These are phyloP conservation scores for Herpetotheres cachinnans DNA, from an alignment of 2,113 vertebrate species.

Conservation along the genomic window DNA sequence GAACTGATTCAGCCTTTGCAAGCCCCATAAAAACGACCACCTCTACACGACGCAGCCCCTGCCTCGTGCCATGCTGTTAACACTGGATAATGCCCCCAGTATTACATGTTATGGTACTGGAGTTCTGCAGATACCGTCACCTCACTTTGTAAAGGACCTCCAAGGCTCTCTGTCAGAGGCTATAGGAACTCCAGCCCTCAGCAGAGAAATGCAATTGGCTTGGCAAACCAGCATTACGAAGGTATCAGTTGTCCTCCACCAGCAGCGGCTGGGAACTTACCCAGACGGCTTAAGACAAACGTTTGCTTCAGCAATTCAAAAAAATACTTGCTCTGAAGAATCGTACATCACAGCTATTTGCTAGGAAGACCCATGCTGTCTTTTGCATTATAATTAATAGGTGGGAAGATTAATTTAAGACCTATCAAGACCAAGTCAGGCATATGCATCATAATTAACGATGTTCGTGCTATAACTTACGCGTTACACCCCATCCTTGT, in stretches of 20 bases:
- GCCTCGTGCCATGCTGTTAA: not conserved
- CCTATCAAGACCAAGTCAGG: not conserved
- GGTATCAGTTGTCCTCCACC: not conserved
- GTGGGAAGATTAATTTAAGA: not conserved
- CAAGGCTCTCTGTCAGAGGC: not conserved
- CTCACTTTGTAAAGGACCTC: not conserved
- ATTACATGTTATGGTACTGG: accelerated
- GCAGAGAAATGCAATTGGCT: not conserved
- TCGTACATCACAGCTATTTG: not conserved
- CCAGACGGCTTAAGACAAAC: not conserved
- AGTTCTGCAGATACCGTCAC: not conserved
- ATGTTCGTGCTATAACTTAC: not conserved
- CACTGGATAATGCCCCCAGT: not conserved
- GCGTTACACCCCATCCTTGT: not conserved
- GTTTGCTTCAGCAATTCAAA: not conserved
- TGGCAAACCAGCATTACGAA: not conserved
- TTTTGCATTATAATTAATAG: not conserved
- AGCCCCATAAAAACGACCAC: not conserved
- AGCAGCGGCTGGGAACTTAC: not conserved
- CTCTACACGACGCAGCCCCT: not conserved
- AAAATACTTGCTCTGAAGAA: not conserved
- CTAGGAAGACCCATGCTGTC: not conserved
- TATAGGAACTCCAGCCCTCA: not conserved
- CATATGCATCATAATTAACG: not conserved
- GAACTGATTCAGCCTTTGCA: not conserved